phyloP scores from a whole-genome alignment of 2,113 vertebrate genomes.

The Coturnix japonica region DNA sequence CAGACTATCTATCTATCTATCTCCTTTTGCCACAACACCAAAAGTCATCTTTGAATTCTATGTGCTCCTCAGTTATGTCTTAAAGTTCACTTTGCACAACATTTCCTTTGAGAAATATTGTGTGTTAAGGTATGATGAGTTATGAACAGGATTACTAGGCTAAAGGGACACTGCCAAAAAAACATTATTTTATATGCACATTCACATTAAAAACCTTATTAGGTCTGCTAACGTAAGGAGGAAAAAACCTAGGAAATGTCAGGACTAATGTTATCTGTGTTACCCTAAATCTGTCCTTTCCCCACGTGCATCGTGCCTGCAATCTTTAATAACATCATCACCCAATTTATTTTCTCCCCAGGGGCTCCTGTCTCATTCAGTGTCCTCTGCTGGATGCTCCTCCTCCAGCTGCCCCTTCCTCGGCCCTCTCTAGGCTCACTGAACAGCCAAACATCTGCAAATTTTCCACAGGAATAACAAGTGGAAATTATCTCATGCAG shows the following conservation, averaged over 20 bases:
- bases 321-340: neutral
- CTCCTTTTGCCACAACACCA: neutral
- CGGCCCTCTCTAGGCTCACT: neutral
- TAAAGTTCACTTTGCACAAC: neutral
- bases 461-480: conserved; percentile 43
- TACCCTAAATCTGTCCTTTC: conserved; percentile 18
- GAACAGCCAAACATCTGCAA: neutral
- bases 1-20: neutral
- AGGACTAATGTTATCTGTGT: neutral
- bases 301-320: neutral
- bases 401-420: neutral
- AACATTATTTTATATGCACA: neutral
- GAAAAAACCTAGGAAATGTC: neutral
- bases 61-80: neutral
- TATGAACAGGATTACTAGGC: neutral
- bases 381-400: conserved; percentile 1
- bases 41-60: neutral
- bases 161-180: neutral
- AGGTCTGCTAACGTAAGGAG: neutral
- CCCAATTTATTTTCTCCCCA: conserved; percentile 8
- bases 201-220: neutral
- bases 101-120: neutral
- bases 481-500: conserved; percentile 12
- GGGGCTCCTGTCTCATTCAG: neutral
- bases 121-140: neutral